Conservation (phyloP, 1,140 invertebrate genomes). For the Pseudachorutes palmiensis region DNA sequence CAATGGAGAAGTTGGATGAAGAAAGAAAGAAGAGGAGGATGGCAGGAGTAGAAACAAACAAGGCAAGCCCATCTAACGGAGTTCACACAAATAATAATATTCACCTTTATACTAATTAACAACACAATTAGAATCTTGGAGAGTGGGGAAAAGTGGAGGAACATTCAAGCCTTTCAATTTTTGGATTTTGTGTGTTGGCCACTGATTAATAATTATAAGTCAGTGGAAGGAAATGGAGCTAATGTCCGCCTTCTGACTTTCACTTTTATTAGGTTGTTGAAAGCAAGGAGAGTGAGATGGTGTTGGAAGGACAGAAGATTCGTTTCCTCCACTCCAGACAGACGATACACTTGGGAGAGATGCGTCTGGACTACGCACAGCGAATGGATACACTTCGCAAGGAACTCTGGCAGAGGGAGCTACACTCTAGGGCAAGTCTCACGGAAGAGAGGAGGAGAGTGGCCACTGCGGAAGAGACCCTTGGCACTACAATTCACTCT, state of each 20-base stretch:
- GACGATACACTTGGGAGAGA: slow-evolving; percentile 67
- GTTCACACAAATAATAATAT: not conserved
- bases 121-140: not conserved
- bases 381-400: slow-evolving; percentile 28
- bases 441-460: slow-evolving; percentile 64
- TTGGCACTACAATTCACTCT: slow-evolving; percentile 52
- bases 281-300: slow-evolving; percentile 74
- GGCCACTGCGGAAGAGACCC: slow-evolving; percentile 61
- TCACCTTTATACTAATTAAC: not conserved
- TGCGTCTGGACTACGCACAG: slow-evolving; percentile 31
- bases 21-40: slow-evolving; percentile 65
- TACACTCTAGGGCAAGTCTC: slow-evolving; percentile 49
- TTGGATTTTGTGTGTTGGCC: no score
- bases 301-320: slow-evolving; percentile 83
- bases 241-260: no score
- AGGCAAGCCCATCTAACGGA: not conserved
- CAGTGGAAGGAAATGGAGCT: no score
- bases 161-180: no score
- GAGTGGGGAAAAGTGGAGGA: no score
- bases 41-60: slow-evolving; percentile 40
- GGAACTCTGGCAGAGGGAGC: slow-evolving; percentile 23
- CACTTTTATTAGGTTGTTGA: slow-evolving; percentile 60
- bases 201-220: no score
- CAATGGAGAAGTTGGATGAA: slow-evolving; percentile 58
- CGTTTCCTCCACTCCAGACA: slow-evolving; percentile 88